These are phyloP conservation scores for Sarcophilus harrisii DNA, from an alignment of 2,797 vertebrate species.

Conservation along the genomic window DNA sequence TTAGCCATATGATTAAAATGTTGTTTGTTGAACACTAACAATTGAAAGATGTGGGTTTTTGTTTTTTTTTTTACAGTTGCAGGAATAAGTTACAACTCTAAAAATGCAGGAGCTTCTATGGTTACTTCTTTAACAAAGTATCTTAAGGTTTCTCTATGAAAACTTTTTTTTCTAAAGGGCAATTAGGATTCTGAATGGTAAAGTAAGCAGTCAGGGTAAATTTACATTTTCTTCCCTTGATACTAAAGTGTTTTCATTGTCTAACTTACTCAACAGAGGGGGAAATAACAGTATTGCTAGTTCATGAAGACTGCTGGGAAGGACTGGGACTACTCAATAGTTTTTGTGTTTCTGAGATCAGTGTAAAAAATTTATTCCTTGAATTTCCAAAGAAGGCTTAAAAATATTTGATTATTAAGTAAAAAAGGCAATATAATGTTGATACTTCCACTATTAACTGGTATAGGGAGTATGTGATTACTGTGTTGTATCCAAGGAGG, in stretches of 20 bases:
- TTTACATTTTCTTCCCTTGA: not conserved
- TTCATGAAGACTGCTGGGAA: not conserved
- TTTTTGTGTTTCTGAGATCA: not conserved
- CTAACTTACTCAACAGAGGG: not conserved
- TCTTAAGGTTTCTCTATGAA: not conserved
- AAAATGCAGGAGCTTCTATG: not conserved
- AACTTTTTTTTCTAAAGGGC: not conserved
- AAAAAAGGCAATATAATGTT: not conserved
- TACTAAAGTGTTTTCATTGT: not conserved
- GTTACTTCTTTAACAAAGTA: not conserved
- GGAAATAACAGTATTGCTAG: not conserved
- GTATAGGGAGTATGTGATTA: not conserved
- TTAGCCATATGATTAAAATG: not conserved
- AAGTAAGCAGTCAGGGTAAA: not conserved
- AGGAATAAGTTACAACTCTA: not conserved
- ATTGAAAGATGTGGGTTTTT: not conserved
- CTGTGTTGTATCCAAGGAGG: not conserved
- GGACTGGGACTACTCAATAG: not conserved
- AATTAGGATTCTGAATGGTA: not conserved
- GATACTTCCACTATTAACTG: not conserved
- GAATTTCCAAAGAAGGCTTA: not conserved
- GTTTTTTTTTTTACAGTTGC: not conserved
- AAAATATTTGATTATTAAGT: not conserved
- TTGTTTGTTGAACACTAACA: not conserved
- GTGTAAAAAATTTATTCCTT: not conserved